Percentiles rank a stretch among this genome's conserved stretches.
These are phyloP conservation scores for Podilymbus podiceps DNA, from an alignment of 2,113 vertebrate genomes.

Conservation along the genomic window DNA sequence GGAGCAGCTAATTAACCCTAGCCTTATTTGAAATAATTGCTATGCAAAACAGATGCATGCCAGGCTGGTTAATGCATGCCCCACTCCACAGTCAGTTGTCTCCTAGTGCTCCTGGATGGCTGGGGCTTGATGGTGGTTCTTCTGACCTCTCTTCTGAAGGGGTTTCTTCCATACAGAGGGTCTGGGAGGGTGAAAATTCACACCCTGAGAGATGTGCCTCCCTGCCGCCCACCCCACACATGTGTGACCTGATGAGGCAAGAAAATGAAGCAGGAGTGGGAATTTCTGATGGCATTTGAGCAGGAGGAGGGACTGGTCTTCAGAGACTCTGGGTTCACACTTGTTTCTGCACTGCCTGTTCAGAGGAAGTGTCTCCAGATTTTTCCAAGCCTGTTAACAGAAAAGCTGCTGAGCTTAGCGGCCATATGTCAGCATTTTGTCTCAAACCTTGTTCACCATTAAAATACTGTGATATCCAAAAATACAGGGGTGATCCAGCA, in stretches of 20 bases:
- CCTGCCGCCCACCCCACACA: accelerated
- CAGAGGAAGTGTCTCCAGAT: background rate
- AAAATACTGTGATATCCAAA: background rate
- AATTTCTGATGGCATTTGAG: background rate
- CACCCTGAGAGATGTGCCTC: background rate
- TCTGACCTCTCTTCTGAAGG: background rate
- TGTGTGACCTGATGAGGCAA: background rate
- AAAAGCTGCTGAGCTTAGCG: background rate
- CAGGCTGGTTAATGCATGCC: background rate
- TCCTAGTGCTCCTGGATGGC: background rate
- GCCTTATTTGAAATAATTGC: background rate
- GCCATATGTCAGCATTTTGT: accelerated
- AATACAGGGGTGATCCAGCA: background rate
- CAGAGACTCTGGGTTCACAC: background rate
- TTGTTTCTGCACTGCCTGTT: background rate
- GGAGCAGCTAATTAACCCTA: background rate
- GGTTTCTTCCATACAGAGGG: background rate
- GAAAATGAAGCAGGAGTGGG: background rate
- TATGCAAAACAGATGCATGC: background rate
- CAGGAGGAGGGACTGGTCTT: background rate
- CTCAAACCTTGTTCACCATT: background rate
- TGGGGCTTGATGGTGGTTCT: background rate
- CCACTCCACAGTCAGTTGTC: accelerated
- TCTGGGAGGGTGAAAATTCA: background rate
- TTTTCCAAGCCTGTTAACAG: background rate